Evolutionary conservation across 2,888 invertebrate genomes (phyloP).

Genomic region (Andrena fulva): DNA sequence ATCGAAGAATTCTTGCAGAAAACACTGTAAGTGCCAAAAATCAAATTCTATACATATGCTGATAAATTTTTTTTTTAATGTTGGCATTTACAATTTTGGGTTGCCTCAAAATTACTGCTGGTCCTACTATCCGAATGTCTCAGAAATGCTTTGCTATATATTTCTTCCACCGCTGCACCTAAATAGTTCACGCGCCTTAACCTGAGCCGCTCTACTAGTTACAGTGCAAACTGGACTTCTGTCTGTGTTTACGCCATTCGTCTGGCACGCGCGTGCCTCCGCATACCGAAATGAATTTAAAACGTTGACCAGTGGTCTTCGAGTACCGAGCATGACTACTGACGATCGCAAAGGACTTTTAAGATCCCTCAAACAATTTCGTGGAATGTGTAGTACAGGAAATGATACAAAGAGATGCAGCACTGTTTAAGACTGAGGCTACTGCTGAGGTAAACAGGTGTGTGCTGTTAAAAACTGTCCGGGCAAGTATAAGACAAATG

Average conservation of each 20-base stretch:
- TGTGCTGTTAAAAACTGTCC: too few relatives aligned
- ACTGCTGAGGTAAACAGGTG: too few relatives aligned
- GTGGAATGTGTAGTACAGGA: not conserved
- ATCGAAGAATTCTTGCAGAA: too few relatives aligned
- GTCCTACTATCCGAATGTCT: too few relatives aligned
- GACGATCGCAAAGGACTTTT: not conserved
- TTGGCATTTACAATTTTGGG: too few relatives aligned
- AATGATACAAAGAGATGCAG: not conserved
- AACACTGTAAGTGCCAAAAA: too few relatives aligned
- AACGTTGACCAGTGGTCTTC: conserved; percentile 34
- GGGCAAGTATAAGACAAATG: too few relatives aligned
- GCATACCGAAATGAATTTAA: conserved; percentile 56
- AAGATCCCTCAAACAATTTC: not conserved
- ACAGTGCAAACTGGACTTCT: conserved; percentile 44
- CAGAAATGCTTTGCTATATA: too few relatives aligned
- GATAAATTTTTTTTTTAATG: too few relatives aligned
- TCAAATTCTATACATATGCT: too few relatives aligned
- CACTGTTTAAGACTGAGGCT: not conserved
- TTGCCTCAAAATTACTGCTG: too few relatives aligned
- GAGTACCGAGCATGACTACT: not conserved
- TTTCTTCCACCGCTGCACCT: not conserved
- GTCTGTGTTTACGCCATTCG: conserved; percentile 63
- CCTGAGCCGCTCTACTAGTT: conserved; percentile 26
- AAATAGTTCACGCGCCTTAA: conserved; percentile 23
- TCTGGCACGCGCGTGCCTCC: conserved; percentile 57